These are phyloP conservation scores for Corella eumyota DNA, from an alignment of 23 tunicate genomes.

Conservation along the genomic window DNA sequence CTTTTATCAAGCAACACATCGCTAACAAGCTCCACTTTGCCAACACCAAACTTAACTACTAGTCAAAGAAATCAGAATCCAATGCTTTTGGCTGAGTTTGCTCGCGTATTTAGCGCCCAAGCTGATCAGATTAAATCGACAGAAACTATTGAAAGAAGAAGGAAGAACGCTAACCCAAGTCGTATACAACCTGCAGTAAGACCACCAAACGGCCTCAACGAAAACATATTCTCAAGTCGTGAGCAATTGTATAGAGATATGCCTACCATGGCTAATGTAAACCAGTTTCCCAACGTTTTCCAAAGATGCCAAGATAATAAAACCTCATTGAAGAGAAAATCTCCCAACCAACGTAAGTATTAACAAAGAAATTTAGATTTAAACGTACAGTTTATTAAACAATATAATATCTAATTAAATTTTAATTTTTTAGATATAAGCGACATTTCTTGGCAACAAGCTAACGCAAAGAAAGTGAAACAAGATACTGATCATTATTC, in stretches of 20 bases:
- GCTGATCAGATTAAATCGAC: neutral
- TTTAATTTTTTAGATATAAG: too few species aligned
- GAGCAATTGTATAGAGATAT: neutral
- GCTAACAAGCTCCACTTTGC: neutral
- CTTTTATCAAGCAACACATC: neutral
- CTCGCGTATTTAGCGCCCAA: slow-evolving; percentile 1
- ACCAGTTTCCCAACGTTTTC: neutral
- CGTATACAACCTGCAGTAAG: neutral
- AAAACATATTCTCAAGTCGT: neutral
- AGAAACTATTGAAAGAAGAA: neutral
- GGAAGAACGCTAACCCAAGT: neutral
- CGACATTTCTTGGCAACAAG: too few species aligned
- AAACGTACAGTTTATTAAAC: too few species aligned
- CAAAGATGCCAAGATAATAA: neutral
- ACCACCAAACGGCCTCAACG: too few species aligned
- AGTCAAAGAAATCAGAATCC: neutral
- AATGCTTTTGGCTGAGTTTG: slow-evolving; percentile 8
- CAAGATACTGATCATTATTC: too few species aligned
- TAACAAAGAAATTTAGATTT: too few species aligned
- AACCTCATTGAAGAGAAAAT: slow-evolving; percentile 4
- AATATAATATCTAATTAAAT: too few species aligned
- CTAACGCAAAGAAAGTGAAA: too few species aligned
- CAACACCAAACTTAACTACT: neutral
- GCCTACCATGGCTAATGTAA: slow-evolving; percentile 11
- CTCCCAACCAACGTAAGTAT: neutral